phyloP scores from a whole-genome alignment of 1,140 invertebrate genomes.

The Zophobas morio region DNA sequence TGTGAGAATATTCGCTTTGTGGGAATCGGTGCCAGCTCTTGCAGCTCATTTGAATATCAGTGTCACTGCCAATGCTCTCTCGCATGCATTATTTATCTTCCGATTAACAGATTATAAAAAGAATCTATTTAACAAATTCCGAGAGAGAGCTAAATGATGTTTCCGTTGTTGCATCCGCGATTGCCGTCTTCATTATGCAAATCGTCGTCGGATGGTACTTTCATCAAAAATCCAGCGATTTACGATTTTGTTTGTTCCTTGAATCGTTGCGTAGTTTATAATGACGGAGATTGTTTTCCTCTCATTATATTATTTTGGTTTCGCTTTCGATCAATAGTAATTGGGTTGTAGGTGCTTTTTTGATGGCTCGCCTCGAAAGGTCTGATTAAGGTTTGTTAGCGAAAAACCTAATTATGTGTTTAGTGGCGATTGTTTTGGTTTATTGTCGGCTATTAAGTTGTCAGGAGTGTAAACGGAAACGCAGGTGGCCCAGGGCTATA shows the following conservation, averaged over 20 bases:
- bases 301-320: constrained; percentile 4
- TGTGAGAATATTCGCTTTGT: not conserved
- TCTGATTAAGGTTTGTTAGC: not conserved
- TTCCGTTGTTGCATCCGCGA: constrained; percentile 32
- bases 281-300: too few species aligned
- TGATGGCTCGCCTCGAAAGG: not conserved
- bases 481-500: not conserved
- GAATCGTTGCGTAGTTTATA: not conserved
- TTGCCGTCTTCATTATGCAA: constrained; percentile 24
- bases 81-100: not conserved
- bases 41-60: constrained; percentile 5
- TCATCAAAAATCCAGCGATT: constrained; percentile 10
- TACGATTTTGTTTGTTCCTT: constrained; percentile 19
- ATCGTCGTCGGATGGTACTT: constrained; percentile 4
- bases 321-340: not conserved
- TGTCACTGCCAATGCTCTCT: not conserved
- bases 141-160: constrained; percentile 30
- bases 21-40: not conserved
- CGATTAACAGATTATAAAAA: constrained; percentile 28
- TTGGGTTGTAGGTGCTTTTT: constrained; percentile 2
- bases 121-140: constrained; percentile 29
- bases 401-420: not conserved
- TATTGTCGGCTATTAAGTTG: constrained; percentile 1
- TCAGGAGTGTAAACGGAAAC: constrained; percentile 4
- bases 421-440: not conserved